phyloP scores from a whole-genome alignment of 2,888 invertebrate species.

The Drosophila greeni region DNA sequence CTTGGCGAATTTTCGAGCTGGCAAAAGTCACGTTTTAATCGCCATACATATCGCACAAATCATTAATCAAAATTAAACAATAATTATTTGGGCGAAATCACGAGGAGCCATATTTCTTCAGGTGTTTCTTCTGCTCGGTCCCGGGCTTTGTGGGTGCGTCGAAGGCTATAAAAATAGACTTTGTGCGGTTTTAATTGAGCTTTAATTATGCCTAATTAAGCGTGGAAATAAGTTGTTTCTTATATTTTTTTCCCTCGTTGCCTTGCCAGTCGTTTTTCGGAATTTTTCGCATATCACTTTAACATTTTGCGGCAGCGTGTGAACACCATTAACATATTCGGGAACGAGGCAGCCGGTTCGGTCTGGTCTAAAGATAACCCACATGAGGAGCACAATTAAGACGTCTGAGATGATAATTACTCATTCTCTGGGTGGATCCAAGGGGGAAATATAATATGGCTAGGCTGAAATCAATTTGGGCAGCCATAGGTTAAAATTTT shows the following conservation, averaged over 20 bases:
- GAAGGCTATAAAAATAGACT: conserved; percentile 44
- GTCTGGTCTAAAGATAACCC: not conserved
- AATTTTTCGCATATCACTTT: conserved; percentile 48
- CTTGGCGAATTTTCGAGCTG: conserved; percentile 44
- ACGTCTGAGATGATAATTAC: conserved; percentile 26
- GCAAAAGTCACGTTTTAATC: conserved; percentile 70
- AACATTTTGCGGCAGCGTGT: conserved; percentile 57
- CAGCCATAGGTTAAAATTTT: not conserved
- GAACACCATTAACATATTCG: conserved; percentile 47
- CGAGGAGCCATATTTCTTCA: conserved; percentile 38
- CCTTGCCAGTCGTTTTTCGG: conserved; percentile 9
- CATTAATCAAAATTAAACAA: conserved; percentile 75
- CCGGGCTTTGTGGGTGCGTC: conserved; percentile 49
- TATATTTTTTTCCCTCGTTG: not conserved
- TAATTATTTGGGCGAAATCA: conserved; percentile 63
- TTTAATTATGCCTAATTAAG: conserved; percentile 71
- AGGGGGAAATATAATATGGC: not conserved
- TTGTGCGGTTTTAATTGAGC: conserved; percentile 63
- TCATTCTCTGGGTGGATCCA: not conserved
- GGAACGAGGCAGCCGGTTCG: conserved; percentile 2
- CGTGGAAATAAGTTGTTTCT: conserved; percentile 37
- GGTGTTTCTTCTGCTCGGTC: conserved; percentile 17
- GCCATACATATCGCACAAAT: conserved; percentile 59
- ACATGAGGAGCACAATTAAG: conserved; percentile 23
- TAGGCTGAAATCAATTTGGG: not conserved